These are phyloP conservation scores for Petrocephalus schoutedeni DNA, from an alignment of 2,797 vertebrate species.

Conservation along the genomic window DNA sequence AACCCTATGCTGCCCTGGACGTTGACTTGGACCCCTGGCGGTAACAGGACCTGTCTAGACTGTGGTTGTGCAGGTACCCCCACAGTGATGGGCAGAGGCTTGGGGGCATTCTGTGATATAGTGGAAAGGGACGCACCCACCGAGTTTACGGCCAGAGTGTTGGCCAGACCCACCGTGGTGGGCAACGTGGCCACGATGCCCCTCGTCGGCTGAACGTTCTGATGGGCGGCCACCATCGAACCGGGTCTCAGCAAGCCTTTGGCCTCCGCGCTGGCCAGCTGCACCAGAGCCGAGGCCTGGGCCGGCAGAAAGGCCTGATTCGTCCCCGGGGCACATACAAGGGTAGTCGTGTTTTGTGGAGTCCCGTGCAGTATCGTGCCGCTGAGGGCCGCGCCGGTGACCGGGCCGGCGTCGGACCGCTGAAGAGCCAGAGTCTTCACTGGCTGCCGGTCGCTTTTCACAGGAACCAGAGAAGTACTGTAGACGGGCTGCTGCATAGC, in stretches of 20 bases:
- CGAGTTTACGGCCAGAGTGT: constrained; percentile 23
- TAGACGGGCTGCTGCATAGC: constrained; percentile 45
- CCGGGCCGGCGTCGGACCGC: not conserved
- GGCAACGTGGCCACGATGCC: constrained; percentile 30
- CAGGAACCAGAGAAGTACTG: constrained; percentile 44
- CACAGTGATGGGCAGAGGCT: constrained; percentile 48
- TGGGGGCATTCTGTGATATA: constrained; percentile 43
- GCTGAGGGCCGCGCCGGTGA: constrained; percentile 2
- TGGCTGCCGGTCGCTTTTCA: constrained; percentile 10
- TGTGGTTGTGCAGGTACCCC: constrained; percentile 47
- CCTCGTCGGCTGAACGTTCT: constrained; percentile 52
- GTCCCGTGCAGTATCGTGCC: constrained; percentile 47
- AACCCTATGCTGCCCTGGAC: constrained; percentile 52
- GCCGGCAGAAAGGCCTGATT: constrained; percentile 63
- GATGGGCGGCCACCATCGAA: constrained; percentile 55
- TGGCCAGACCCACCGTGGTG: constrained; percentile 49
- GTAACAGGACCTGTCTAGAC: constrained; percentile 60
- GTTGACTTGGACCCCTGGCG: constrained; percentile 55
- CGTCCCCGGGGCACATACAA: constrained; percentile 55
- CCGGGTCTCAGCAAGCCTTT: constrained; percentile 67
- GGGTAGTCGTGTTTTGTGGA: constrained; percentile 49
- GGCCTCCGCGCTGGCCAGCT: constrained; percentile 69
- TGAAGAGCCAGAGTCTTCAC: constrained; percentile 19
- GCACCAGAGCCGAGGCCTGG: constrained; percentile 68
- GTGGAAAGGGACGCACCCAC: constrained; percentile 41